phyloP scores from a whole-genome alignment of 2,888 invertebrate species.

The Eupithecia subfuscata region DNA sequence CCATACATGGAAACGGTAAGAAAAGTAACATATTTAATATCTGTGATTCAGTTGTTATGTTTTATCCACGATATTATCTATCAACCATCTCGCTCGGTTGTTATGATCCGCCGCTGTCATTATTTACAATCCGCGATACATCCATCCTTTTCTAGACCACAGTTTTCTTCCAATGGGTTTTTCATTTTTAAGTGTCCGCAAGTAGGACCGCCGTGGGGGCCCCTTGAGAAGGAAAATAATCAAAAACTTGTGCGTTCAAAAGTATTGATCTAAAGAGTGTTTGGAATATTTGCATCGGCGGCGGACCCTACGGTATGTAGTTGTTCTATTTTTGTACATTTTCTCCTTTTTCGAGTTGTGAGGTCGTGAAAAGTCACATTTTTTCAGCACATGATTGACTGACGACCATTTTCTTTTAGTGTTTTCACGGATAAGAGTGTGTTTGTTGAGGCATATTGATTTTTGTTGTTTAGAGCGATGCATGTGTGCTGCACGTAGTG shows the following conservation, averaged over 20 bases:
- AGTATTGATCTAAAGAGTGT: slow-evolving; percentile 82
- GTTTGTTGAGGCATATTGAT: slow-evolving; percentile 71
- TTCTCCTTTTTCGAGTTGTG: slow-evolving; percentile 56
- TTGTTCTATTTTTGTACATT: slow-evolving; percentile 66
- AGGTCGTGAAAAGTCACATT: slow-evolving; percentile 76
- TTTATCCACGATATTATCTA: slow-evolving; percentile 70
- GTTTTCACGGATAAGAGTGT: slow-evolving; percentile 46
- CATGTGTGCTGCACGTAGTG: slow-evolving; percentile 64
- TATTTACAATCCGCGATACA: slow-evolving; percentile 79
- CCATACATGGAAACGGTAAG: slow-evolving; percentile 26
- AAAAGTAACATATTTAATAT: slow-evolving; percentile 2
- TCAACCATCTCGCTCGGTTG: slow-evolving; percentile 51
- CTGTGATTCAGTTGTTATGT: slow-evolving; percentile 61
- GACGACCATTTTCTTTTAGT: slow-evolving; percentile 67
- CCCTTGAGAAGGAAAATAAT: slow-evolving; percentile 79
- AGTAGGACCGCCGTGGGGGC: slow-evolving; percentile 59
- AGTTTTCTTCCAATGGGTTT: slow-evolving; percentile 79
- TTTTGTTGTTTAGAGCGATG: slow-evolving; percentile 61
- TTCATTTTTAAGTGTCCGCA: slow-evolving; percentile 79
- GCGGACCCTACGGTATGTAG: slow-evolving; percentile 61
- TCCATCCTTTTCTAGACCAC: slow-evolving; percentile 73
- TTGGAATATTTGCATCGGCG: slow-evolving; percentile 73
- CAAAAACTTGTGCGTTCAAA: slow-evolving; percentile 78
- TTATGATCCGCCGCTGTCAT: slow-evolving; percentile 67
- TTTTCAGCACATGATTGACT: slow-evolving; percentile 69